These are phyloP conservation scores for Isurus oxyrinchus DNA, from an alignment of 2,113 vertebrate species.

Conservation along the genomic window DNA sequence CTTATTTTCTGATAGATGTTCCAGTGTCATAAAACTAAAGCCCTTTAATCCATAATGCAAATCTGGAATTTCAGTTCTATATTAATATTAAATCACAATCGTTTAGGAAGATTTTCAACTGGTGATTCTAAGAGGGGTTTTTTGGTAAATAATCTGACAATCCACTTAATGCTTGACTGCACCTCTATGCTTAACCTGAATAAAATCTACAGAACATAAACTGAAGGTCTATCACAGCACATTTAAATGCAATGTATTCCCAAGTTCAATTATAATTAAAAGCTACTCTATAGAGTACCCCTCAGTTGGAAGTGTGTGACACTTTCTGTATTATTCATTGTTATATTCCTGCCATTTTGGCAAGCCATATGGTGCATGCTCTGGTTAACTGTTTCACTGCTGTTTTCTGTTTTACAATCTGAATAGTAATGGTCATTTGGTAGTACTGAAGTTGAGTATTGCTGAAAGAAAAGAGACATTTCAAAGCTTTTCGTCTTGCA, in stretches of 20 bases:
- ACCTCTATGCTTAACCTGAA: not conserved
- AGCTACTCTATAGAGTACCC: not conserved
- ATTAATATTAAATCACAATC: slow-evolving; percentile 12
- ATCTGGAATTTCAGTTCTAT: not conserved
- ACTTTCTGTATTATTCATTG: not conserved
- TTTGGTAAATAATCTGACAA: not conserved
- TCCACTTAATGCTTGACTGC: not conserved
- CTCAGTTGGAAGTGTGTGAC: not conserved
- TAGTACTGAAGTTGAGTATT: no score
- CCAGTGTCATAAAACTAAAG: not conserved
- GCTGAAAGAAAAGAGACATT: no score
- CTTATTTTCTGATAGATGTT: slow-evolving; percentile 13
- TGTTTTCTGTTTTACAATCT: not conserved
- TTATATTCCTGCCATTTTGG: not conserved
- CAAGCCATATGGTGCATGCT: no score
- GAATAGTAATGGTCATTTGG: not conserved
- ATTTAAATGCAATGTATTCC: not conserved
- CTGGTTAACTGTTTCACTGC: not conserved
- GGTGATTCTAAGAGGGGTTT: no score
- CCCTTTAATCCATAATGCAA: slow-evolving; percentile 26
- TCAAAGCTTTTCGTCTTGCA: no score
- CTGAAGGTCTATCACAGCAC: not conserved
- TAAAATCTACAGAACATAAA: not conserved
- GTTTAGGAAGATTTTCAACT: not conserved
- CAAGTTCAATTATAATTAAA: slow-evolving; percentile 27